These are phyloP conservation scores for Emmelina monodactyla DNA, from an alignment of 2,888 invertebrate genomes.

Conservation along the genomic window DNA sequence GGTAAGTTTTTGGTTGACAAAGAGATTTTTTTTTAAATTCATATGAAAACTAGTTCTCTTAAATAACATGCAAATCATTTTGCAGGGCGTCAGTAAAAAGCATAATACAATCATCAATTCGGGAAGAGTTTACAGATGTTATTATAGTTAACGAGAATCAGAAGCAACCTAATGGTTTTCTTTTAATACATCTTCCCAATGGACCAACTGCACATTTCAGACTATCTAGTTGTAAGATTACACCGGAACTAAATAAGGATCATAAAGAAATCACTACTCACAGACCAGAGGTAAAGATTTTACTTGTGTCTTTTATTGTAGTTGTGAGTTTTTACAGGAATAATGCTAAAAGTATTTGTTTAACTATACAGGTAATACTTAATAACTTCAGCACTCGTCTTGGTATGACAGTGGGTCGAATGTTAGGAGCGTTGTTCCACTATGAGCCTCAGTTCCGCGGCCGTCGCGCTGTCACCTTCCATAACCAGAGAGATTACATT, in stretches of 20 bases:
- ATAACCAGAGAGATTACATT: constrained; percentile 98
- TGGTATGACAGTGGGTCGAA: constrained; percentile 88
- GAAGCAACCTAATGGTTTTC: constrained; percentile 89
- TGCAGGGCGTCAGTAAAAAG: constrained; percentile 90
- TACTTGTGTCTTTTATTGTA: too few relatives aligned
- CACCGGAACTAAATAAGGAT: constrained; percentile 81
- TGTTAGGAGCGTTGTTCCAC: constrained; percentile 94
- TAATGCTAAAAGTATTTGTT: too few relatives aligned
- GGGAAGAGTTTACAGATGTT: constrained; percentile 85
- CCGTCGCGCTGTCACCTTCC: constrained; percentile 93
- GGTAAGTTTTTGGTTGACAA: constrained; percentile 26
- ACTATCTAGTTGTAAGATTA: constrained; percentile 89
- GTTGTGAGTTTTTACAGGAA: too few relatives aligned
- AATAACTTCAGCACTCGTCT: constrained; percentile 96
- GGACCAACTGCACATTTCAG: constrained; percentile 98
- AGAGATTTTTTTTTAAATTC: neutral
- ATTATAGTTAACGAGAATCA: constrained; percentile 94
- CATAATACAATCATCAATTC: constrained; percentile 85
- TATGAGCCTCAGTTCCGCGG: constrained; percentile 96
- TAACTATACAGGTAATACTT: constrained; percentile 71
- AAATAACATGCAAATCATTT: neutral
- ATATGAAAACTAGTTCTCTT: neutral
- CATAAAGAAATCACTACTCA: constrained; percentile 85
- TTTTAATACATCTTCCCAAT: constrained; percentile 92
- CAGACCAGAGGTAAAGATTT: constrained; percentile 87